Conservation (phyloP, 2,113 vertebrate genomes). For the Toxotes chatareus region DNA sequence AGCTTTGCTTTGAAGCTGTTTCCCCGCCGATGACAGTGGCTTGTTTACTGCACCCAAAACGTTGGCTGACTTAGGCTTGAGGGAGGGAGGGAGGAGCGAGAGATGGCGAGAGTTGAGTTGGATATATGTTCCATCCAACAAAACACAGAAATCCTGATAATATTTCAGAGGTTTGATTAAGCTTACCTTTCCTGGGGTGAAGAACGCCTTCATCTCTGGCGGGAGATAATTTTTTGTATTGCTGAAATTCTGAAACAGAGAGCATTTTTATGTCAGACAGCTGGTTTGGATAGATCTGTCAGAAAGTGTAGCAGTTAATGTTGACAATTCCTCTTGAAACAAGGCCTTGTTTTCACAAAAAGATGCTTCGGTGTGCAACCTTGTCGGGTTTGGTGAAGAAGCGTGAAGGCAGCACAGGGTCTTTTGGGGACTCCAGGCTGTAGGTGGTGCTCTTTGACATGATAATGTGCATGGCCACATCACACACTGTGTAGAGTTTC, state of each 20-base stretch:
- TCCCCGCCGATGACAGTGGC: constrained; percentile 95
- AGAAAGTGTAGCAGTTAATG: neutral
- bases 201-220: constrained; percentile 98
- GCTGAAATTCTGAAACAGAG: constrained; percentile 91
- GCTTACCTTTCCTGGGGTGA: constrained; percentile 95
- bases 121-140: neutral
- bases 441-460: constrained; percentile 99
- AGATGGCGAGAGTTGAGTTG: neutral
- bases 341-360: neutral
- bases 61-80: constrained; percentile 96
- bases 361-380: constrained; percentile 76
- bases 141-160: neutral
- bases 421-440: constrained; percentile 98
- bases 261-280: neutral
- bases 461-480: constrained; percentile 98
- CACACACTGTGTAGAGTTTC: constrained; percentile 99
- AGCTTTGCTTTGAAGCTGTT: constrained; percentile 95
- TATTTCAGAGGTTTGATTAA: neutral
- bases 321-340: neutral
- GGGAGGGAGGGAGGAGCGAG: constrained; percentile 14
- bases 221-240: constrained; percentile 99
- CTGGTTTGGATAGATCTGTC: neutral
- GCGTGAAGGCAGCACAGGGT: constrained; percentile 94
- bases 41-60: constrained; percentile 98
- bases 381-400: constrained; percentile 99